These are phyloP conservation scores for Panonychus citri DNA, from an alignment of 1,140 invertebrate genomes.

Conservation along the genomic window DNA sequence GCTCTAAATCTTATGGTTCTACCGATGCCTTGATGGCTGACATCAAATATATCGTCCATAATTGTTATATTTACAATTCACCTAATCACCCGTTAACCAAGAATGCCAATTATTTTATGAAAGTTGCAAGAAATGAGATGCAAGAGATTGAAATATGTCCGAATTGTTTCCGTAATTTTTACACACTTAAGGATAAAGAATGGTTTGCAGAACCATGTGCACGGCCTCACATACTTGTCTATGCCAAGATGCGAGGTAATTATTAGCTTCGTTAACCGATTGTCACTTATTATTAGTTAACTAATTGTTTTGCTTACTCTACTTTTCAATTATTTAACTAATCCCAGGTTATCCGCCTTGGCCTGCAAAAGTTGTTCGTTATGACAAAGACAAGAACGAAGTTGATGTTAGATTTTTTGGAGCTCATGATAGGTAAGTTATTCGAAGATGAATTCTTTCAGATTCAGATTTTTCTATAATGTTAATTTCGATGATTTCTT, in stretches of 20 bases:
- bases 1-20: conserved; percentile 51
- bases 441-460: background rate
- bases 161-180: conserved; percentile 65
- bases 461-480: background rate
- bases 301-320: background rate
- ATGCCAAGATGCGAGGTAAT: conserved; percentile 67
- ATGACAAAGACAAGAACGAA: conserved; percentile 31
- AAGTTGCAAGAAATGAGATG: conserved; percentile 60
- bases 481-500: too few relatives aligned
- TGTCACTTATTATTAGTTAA: background rate
- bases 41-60: conserved; percentile 74
- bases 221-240: conserved; percentile 58
- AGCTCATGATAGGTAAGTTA: conserved; percentile 47
- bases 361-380: conserved; percentile 70
- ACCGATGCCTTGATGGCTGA: conserved; percentile 69
- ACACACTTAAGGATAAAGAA: conserved; percentile 40
- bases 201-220: conserved; percentile 76
- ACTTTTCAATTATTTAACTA: background rate
- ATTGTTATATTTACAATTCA: conserved; percentile 64
- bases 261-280: background rate
- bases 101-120: conserved; percentile 50
- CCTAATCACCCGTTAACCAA: conserved; percentile 19
- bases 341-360: conserved; percentile 61
- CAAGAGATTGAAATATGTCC: conserved; percentile 79
- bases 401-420: conserved; percentile 85